phyloP scores from a whole-genome alignment of 2,113 vertebrate genomes.

The Leiothrix lutea region DNA sequence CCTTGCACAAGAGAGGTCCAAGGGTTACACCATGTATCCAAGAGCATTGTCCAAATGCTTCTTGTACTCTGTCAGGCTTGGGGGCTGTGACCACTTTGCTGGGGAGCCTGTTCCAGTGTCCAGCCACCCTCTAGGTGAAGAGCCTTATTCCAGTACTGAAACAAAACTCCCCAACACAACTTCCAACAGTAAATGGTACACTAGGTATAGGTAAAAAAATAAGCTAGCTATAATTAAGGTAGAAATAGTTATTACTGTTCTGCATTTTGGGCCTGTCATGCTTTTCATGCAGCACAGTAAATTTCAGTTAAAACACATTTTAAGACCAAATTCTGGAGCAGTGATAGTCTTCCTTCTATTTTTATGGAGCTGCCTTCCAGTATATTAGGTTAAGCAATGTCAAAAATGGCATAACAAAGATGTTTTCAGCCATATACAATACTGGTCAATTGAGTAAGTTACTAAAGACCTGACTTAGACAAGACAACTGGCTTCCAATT shows the following conservation, averaged over 20 bases:
- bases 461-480: not conserved
- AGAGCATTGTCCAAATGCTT: not conserved
- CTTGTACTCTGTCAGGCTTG: not conserved
- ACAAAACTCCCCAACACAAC: not conserved
- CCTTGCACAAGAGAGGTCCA: not conserved
- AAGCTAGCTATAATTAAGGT: not conserved
- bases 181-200: not conserved
- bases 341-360: not conserved
- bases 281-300: not conserved
- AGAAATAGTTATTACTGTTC: not conserved
- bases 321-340: not conserved
- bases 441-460: not conserved
- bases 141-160: not conserved
- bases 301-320: not conserved
- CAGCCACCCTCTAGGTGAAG: not conserved
- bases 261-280: not conserved
- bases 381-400: not conserved
- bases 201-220: not conserved
- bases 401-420: not conserved
- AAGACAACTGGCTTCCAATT: not conserved
- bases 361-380: not conserved
- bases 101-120: not conserved
- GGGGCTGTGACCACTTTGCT: not conserved
- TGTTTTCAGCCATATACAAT: not conserved
- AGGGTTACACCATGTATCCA: too few relatives aligned